phyloP scores from a whole-genome alignment of 2,113 vertebrate species.

The Apaloderma vittatum region DNA sequence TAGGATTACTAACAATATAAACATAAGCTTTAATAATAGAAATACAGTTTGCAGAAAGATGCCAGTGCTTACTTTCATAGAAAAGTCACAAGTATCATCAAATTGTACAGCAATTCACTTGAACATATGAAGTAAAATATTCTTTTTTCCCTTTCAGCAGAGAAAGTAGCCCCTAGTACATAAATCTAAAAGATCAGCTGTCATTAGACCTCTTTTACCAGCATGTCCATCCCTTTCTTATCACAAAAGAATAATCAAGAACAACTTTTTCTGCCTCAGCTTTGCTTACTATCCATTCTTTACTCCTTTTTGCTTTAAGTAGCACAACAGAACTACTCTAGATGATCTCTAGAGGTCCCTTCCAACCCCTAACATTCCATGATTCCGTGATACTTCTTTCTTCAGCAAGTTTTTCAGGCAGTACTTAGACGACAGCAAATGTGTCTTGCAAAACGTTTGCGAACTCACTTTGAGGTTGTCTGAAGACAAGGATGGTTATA shows the following conservation, averaged over 20 bases:
- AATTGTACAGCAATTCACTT: background rate
- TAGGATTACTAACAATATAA: constrained; percentile 24
- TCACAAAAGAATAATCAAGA: background rate
- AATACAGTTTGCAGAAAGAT: background rate
- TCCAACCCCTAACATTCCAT: too few relatives aligned
- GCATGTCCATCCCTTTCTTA: background rate
- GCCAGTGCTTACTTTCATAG: background rate
- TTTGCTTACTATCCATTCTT: background rate
- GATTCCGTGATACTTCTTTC: too few relatives aligned
- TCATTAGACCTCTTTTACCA: background rate
- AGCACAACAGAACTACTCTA: background rate
- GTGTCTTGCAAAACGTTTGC: background rate
- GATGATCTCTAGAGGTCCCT: too few relatives aligned
- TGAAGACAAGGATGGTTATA: background rate
- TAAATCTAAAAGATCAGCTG: background rate
- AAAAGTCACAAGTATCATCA: background rate
- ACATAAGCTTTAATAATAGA: constrained; percentile 1
- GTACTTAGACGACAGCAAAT: background rate
- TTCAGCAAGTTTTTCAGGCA: background rate
- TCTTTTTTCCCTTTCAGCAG: background rate
- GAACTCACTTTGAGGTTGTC: background rate
- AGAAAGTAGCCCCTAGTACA: background rate
- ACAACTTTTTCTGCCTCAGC: background rate
- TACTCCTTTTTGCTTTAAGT: background rate
- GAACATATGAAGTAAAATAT: background rate